phyloP scores from a whole-genome alignment of 2,888 invertebrate species.

The Drosophila bunnanda region DNA sequence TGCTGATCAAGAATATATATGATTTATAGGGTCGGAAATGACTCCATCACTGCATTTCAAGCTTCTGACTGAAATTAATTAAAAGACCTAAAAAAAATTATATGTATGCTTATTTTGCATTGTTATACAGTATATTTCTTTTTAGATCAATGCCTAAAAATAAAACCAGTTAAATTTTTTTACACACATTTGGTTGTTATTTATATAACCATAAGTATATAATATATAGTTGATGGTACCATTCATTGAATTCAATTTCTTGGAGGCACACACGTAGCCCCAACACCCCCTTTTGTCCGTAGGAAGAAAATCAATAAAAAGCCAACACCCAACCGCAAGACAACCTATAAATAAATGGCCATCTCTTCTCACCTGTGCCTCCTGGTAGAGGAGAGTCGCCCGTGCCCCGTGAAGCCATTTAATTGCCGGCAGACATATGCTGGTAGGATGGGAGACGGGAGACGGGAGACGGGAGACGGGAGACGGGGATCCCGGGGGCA shows the following conservation, averaged over 20 bases:
- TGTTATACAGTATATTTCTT: too few relatives aligned
- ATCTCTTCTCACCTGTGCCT: constrained; percentile 22
- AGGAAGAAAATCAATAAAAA: constrained; percentile 9
- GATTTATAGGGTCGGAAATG: too few relatives aligned
- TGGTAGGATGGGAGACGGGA: neutral
- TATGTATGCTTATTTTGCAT: too few relatives aligned
- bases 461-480: neutral
- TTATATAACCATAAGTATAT: neutral
- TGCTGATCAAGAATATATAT: too few relatives aligned
- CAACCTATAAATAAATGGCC: constrained; percentile 36
- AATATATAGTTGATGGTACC: neutral
- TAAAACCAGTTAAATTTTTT: too few relatives aligned
- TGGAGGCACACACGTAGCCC: neutral
- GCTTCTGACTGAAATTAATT: too few relatives aligned
- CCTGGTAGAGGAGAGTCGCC: neutral
- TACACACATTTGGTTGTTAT: too few relatives aligned
- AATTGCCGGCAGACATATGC: constrained; percentile 26
- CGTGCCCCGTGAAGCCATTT: constrained; percentile 39
- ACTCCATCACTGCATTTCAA: too few relatives aligned
- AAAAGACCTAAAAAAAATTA: too few relatives aligned
- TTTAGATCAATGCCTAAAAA: too few relatives aligned
- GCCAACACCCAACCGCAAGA: constrained; percentile 27
- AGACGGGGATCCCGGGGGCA: neutral
- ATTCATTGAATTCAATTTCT: constrained; percentile 6
- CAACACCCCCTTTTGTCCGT: too few relatives aligned